These are phyloP conservation scores for Paedocypris micromegethes DNA, from an alignment of 2,797 vertebrate species.

Conservation along the genomic window DNA sequence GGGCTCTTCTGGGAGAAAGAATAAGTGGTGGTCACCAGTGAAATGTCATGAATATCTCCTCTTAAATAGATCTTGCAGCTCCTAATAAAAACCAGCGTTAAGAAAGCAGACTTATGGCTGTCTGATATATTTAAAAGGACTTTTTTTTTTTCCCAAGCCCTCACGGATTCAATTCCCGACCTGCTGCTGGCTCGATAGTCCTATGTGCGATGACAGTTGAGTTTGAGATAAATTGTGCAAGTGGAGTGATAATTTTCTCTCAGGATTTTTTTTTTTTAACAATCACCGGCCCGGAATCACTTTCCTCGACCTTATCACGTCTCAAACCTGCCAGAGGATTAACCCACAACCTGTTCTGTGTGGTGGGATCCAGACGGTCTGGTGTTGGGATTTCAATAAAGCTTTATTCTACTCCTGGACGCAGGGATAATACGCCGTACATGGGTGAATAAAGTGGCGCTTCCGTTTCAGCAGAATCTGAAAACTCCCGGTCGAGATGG, in stretches of 20 bases:
- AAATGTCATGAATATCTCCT: conserved; percentile 2
- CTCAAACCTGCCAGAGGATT: conserved; percentile 56
- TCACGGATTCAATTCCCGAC: neutral
- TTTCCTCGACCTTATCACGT: conserved; percentile 57
- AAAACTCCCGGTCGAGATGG: conserved; percentile 44
- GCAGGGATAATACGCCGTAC: conserved; percentile 48
- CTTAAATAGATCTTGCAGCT: neutral
- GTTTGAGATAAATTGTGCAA: no score
- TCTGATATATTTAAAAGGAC: neutral
- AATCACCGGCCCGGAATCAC: conserved; percentile 50
- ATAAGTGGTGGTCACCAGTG: neutral
- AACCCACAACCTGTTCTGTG: conserved; percentile 63
- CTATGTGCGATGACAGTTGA: neutral
- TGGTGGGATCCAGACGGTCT: conserved; percentile 44
- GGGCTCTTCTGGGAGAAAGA: neutral
- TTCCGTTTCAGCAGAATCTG: conserved; percentile 48
- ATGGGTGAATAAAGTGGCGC: conserved; percentile 52
- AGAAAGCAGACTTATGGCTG: neutral
- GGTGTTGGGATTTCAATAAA: conserved; percentile 60
- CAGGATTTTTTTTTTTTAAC: conserved; percentile 34
- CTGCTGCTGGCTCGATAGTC: conserved; percentile 22
- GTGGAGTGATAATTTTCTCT: conserved; percentile 35
- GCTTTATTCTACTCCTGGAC: conserved; percentile 49
- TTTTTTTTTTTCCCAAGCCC: neutral
- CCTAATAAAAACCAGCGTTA: neutral